These are phyloP conservation scores for Lepidurus couesii DNA, from an alignment of 1,140 invertebrate species.

Conservation along the genomic window DNA sequence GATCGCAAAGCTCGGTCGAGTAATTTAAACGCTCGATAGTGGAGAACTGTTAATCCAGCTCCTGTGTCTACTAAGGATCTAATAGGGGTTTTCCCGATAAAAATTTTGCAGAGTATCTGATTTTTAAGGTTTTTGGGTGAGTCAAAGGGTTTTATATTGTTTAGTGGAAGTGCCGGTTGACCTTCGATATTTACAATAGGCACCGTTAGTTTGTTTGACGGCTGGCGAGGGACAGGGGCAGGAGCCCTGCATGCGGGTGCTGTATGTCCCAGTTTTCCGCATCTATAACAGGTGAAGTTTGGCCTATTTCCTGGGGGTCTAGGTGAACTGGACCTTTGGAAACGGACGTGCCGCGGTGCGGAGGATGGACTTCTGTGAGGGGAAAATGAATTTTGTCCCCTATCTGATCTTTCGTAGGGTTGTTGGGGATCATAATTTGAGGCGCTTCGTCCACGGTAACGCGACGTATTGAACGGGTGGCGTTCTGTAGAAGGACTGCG, in stretches of 20 bases:
- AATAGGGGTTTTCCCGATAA: background rate
- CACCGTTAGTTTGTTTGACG: background rate
- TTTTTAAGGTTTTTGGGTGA: background rate
- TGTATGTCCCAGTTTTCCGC: background rate
- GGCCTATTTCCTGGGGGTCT: background rate
- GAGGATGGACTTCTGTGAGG: background rate
- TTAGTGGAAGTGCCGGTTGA: background rate
- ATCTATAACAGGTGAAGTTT: background rate
- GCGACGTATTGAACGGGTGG: background rate
- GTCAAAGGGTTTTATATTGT: background rate
- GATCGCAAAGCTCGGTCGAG: background rate
- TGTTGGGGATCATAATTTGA: background rate
- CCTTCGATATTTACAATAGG: background rate
- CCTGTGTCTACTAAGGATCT: no score
- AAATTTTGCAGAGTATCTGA: background rate
- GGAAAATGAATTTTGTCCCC: background rate
- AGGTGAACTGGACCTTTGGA: no score
- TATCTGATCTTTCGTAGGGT: background rate
- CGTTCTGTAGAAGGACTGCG: background rate
- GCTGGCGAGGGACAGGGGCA: background rate
- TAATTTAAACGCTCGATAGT: background rate
- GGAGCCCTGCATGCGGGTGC: background rate
- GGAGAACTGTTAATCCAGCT: background rate
- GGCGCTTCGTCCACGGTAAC: background rate
- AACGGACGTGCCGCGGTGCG: no score